Evolutionary conservation across 1,140 invertebrate species (phyloP).

Genomic region (Alviniconcha marisindica): DNA sequence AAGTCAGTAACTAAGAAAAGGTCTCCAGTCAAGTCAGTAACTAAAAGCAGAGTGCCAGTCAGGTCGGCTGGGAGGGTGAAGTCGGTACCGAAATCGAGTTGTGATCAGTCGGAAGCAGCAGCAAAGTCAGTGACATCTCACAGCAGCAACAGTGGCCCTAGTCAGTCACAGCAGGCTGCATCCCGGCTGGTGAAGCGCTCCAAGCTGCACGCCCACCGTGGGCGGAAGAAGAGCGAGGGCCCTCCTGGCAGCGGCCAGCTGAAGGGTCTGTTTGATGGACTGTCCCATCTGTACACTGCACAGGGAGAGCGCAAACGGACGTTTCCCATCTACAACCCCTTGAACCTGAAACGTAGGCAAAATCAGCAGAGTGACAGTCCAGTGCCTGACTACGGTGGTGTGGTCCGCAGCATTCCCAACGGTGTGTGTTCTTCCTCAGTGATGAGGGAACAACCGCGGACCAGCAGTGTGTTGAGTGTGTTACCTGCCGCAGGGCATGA

Average conservation of each 20-base stretch:
- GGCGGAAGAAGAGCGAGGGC: conserved; percentile 56
- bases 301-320: conserved; percentile 80
- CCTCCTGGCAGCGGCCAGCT: conserved; percentile 81
- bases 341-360: conserved; percentile 40
- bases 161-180: conserved; percentile 70
- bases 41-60: background rate
- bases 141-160: conserved; percentile 31
- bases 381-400: background rate
- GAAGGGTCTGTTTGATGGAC: conserved; percentile 87
- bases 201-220: conserved; percentile 67
- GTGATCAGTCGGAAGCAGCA: conserved; percentile 47
- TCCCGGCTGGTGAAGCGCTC: conserved; percentile 71
- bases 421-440: conserved; percentile 17
- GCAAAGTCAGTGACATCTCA: background rate
- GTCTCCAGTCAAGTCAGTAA: background rate
- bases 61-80: conserved; percentile 36
- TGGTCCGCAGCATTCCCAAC: conserved; percentile 22
- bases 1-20: conserved; percentile 23
- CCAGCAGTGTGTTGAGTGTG: conserved; percentile 21
- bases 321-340: conserved; percentile 56
- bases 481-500: conserved; percentile 24
- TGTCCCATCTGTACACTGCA: conserved; percentile 89
- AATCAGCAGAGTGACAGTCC: background rate
- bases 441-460: background rate
- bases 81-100: conserved; percentile 46